Conservation (phyloP, 2,797 vertebrate genomes). For the Galagoides demidoff region DNA sequence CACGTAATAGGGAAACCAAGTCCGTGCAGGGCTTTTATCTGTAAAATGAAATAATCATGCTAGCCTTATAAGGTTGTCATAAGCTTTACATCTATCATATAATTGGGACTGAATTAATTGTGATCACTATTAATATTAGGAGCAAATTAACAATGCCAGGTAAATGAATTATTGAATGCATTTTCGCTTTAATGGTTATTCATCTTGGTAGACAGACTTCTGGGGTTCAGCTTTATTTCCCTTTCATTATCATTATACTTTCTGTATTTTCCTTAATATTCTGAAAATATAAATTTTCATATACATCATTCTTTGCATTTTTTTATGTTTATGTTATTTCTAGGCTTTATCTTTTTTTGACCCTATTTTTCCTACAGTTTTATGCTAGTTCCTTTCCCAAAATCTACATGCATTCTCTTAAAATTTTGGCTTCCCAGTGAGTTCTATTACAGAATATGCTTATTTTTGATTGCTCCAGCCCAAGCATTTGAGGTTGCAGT, state of each 20-base stretch:
- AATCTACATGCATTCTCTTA: neutral
- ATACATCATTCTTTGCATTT: neutral
- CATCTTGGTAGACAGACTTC: neutral
- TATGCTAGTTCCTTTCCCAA: neutral
- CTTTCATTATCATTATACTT: neutral
- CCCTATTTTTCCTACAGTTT: neutral
- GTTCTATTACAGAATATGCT: neutral
- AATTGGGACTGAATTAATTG: neutral
- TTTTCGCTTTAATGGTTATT: neutral
- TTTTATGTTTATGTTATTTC: neutral
- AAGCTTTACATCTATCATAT: neutral
- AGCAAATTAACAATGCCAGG: neutral
- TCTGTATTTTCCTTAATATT: slow-evolving; percentile 16
- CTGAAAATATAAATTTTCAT: neutral
- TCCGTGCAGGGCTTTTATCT: slow-evolving; percentile 7
- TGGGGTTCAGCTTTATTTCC: neutral
- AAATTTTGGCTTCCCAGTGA: neutral
- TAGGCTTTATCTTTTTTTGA: neutral
- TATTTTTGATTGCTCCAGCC: neutral
- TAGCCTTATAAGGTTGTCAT: neutral
- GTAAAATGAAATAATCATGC: neutral
- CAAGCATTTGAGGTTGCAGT: too few relatives aligned
- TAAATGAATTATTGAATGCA: slow-evolving; percentile 14
- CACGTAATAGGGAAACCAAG: neutral
- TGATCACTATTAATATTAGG: neutral